Percentiles rank a stretch among this genome's conserved stretches.
These are phyloP conservation scores for Notolepis coatsorum DNA, from an alignment of 2,797 vertebrate genomes.

Conservation along the genomic window DNA sequence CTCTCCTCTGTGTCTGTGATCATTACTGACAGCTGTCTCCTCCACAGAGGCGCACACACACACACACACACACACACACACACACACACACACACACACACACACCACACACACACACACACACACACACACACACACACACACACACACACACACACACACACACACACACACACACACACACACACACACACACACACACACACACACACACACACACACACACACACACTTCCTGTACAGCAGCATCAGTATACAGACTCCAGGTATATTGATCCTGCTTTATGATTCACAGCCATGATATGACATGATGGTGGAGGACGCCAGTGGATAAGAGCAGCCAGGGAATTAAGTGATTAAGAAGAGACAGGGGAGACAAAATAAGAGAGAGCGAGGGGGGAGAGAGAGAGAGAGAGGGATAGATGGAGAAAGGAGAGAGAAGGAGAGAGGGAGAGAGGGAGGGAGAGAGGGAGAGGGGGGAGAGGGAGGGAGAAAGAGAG, in stretches of 20 bases:
- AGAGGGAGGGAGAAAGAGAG: too few relatives aligned
- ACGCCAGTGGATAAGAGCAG: conserved; percentile 10
- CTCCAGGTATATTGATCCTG: conserved; percentile 30
- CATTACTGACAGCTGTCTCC: conserved; percentile 42
- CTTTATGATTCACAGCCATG: conserved; percentile 31
- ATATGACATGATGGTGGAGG: conserved; percentile 29
- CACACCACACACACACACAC: conserved; percentile 1
- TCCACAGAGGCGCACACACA: conserved; percentile 2
- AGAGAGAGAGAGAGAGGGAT: conserved; percentile 23
- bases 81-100: conserved; percentile 5
- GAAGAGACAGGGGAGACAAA: conserved; percentile 24
- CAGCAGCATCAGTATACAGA: conserved; percentile 19
- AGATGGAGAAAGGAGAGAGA: conserved; percentile 14
- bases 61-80: background rate
- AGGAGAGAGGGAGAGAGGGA: background rate
- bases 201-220: conserved; percentile 5
- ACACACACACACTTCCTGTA: conserved; percentile 2
- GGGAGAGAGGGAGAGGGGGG: too few relatives aligned
- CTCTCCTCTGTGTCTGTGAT: conserved; percentile 34
- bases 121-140: background rate
- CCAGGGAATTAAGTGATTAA: conserved; percentile 30
- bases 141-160: conserved; percentile 5
- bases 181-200: background rate
- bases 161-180: conserved; percentile 1
- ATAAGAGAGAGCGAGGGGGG: conserved; percentile 29